These are phyloP conservation scores for Serilophus lunatus DNA, from an alignment of 2,113 vertebrate species.

Conservation along the genomic window DNA sequence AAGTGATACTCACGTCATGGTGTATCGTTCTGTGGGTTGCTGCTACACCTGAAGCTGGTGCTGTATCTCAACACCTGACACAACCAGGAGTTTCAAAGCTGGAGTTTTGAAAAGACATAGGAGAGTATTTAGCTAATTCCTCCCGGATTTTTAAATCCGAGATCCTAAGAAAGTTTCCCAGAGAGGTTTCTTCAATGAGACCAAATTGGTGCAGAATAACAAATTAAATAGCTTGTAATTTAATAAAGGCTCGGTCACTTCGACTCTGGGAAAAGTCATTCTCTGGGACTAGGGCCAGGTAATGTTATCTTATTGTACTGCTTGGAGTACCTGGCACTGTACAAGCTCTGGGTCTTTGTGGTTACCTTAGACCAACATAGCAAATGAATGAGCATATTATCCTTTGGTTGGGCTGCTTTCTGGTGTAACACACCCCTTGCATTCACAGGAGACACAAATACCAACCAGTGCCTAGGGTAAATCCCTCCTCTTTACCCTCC, in stretches of 20 bases:
- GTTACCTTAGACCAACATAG: constrained; percentile 16
- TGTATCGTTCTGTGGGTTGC: neutral
- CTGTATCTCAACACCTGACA: neutral
- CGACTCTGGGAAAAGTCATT: constrained; percentile 12
- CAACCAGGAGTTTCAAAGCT: neutral
- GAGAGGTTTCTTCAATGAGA: neutral
- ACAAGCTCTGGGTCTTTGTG: neutral
- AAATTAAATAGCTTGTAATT: neutral
- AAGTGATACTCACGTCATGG: neutral
- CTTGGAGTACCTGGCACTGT: constrained; percentile 38
- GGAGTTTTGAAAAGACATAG: neutral
- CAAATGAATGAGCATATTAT: constrained; percentile 24
- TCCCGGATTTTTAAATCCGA: neutral
- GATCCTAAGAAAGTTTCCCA: neutral
- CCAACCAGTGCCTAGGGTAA: neutral
- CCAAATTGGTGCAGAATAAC: neutral
- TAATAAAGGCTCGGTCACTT: neutral
- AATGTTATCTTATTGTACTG: constrained; percentile 16
- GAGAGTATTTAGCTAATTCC: neutral
- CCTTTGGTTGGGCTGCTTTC: neutral
- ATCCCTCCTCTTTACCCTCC: neutral
- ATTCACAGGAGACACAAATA: neutral
- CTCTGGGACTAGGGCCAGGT: constrained; percentile 13
- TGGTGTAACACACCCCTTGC: neutral
- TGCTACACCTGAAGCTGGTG: neutral